Percentiles rank a stretch among this genome's conserved stretches.
phyloP scores from a whole-genome alignment of 1,140 invertebrate species.

The Drosophila hydei region DNA sequence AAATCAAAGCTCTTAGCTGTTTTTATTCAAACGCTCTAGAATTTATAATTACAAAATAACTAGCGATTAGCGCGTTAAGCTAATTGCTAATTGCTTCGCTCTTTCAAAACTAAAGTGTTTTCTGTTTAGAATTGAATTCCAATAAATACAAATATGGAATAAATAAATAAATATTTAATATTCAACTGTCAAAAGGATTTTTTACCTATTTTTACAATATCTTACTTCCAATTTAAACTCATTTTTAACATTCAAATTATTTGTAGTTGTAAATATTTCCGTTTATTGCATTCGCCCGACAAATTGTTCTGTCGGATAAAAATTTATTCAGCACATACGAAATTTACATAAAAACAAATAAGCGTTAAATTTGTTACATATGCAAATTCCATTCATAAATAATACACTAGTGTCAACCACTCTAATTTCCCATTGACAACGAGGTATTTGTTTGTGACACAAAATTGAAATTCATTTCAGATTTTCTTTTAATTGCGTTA shows the following conservation, averaged over 20 bases:
- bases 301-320: background rate
- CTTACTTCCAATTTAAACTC: no score
- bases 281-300: no score
- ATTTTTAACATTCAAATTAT: no score
- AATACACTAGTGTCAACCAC: background rate
- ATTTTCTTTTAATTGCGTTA: conserved; percentile 3
- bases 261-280: no score
- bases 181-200: no score
- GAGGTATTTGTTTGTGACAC: background rate
- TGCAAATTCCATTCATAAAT: background rate
- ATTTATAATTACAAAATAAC: conserved; percentile 23
- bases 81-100: background rate
- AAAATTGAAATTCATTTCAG: conserved; percentile 4
- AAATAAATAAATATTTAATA: no score
- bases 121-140: background rate
- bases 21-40: conserved; percentile 23
- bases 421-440: background rate
- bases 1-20: conserved; percentile 51
- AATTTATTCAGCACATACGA: background rate
- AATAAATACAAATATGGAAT: background rate
- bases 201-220: no score
- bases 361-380: background rate
- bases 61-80: background rate
- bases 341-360: background rate
- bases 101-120: background rate